Evolutionary conservation across 2,888 invertebrate genomes (phyloP).

Genomic region (Microctonus aethiopoides): DNA sequence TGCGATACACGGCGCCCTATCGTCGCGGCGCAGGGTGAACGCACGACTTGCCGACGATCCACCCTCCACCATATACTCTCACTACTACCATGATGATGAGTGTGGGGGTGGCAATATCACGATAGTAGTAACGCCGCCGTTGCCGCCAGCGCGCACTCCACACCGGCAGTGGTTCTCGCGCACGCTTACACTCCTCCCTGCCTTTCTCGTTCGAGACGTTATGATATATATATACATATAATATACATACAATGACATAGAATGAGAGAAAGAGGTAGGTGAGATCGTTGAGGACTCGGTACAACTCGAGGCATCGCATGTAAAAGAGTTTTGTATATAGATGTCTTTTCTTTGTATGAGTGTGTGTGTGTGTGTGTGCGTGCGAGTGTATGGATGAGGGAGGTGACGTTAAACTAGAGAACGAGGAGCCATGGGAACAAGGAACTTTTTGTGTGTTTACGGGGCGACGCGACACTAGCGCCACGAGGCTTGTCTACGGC

Average conservation of each 20-base stretch:
- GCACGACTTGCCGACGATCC: slow-evolving; percentile 64
- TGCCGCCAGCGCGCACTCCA: slow-evolving; percentile 31
- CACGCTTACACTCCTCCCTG: slow-evolving; percentile 19
- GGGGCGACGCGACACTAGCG: slow-evolving; percentile 53
- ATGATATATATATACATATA: neutral
- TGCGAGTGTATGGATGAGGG: too few species aligned
- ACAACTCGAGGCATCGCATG: neutral
- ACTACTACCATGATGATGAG: slow-evolving; percentile 32
- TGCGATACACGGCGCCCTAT: slow-evolving; percentile 62
- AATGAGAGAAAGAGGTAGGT: slow-evolving; percentile 1
- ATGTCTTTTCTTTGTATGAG: neutral
- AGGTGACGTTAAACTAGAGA: slow-evolving; percentile 12
- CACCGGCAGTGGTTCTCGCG: slow-evolving; percentile 47
- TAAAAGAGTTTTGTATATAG: too few species aligned
- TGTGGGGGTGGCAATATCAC: slow-evolving; percentile 38
- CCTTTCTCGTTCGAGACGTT: neutral
- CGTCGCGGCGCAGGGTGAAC: slow-evolving; percentile 65
- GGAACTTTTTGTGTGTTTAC: slow-evolving; percentile 49
- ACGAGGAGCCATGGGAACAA: slow-evolving; percentile 20
- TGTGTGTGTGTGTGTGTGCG: neutral
- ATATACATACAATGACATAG: slow-evolving; percentile 1
- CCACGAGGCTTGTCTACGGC: slow-evolving; percentile 39
- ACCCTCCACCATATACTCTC: slow-evolving; percentile 56
- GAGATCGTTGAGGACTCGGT: neutral
- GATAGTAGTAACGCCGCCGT: slow-evolving; percentile 39